These are phyloP conservation scores for Xiphias gladius DNA, from an alignment of 2,113 vertebrate genomes.

Conservation along the genomic window DNA sequence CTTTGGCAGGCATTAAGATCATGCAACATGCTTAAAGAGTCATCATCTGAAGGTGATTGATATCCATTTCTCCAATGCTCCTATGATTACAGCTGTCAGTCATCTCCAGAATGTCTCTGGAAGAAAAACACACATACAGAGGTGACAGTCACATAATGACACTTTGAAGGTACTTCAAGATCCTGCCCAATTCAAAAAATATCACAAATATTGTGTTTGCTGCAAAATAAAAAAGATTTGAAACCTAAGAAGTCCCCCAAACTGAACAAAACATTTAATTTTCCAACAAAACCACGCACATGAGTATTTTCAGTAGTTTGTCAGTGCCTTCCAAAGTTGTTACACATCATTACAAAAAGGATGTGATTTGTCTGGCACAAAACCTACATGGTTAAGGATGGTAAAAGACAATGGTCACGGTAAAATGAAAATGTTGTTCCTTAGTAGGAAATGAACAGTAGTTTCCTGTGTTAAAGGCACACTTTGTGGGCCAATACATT, in stretches of 20 bases:
- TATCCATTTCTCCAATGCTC: constrained; percentile 12
- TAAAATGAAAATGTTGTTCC: too few relatives aligned
- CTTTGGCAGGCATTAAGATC: neutral
- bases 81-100: constrained; percentile 8
- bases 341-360: too few relatives aligned
- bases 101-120: constrained; percentile 13
- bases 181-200: neutral
- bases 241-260: neutral
- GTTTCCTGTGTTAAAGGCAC: too few relatives aligned
- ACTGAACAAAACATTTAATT: neutral
- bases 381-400: too few relatives aligned
- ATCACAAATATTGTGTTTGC: too few relatives aligned
- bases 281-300: neutral
- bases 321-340: too few relatives aligned
- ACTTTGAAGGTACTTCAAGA: neutral
- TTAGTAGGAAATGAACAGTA: too few relatives aligned
- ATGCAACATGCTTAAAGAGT: constrained; percentile 61
- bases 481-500: too few relatives aligned
- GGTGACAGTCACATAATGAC: neutral
- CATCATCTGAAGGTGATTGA: constrained; percentile 20
- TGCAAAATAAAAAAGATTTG: too few relatives aligned
- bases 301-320: neutral
- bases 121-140: constrained; percentile 4
- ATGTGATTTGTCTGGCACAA: too few relatives aligned
- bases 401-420: too few relatives aligned